These are phyloP conservation scores for Leptinotarsa rubiginosa DNA, from an alignment of 2,888 invertebrate genomes.

Conservation along the genomic window DNA sequence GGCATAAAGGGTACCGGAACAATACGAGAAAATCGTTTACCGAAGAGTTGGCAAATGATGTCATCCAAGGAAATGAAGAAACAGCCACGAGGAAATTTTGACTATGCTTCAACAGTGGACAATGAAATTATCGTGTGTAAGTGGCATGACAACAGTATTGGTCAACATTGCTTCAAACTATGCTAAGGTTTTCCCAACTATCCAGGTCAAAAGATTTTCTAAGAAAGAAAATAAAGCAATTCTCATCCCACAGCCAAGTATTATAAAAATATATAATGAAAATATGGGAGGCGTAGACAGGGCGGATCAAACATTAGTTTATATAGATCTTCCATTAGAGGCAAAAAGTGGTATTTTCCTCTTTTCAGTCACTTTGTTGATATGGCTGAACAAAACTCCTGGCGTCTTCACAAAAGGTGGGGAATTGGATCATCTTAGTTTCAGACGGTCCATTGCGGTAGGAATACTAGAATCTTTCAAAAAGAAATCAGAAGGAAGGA, in stretches of 20 bases:
- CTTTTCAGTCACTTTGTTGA: slow-evolving; percentile 47
- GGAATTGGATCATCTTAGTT: slow-evolving; percentile 49
- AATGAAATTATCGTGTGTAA: too few relatives aligned
- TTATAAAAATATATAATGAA: slow-evolving; percentile 39
- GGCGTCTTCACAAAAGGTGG: slow-evolving; percentile 49
- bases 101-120: too few relatives aligned
- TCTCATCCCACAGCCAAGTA: slow-evolving; percentile 30
- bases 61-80: too few relatives aligned
- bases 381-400: slow-evolving; percentile 50
- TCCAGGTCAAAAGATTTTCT: slow-evolving; percentile 35
- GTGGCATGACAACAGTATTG: slow-evolving; percentile 18
- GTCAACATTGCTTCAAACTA: slow-evolving; percentile 36
- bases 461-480: slow-evolving; percentile 35
- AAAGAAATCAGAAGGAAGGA: slow-evolving; percentile 28
- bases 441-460: slow-evolving; percentile 42
- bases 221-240: slow-evolving; percentile 37
- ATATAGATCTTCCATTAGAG: slow-evolving; percentile 48
- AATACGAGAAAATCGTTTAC: too few relatives aligned
- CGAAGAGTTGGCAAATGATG: too few relatives aligned
- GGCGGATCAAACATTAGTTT: slow-evolving; percentile 41
- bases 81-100: too few relatives aligned
- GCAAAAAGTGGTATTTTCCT: slow-evolving; percentile 54
- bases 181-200: slow-evolving; percentile 28
- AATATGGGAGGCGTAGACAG: slow-evolving; percentile 49
- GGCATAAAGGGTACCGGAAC: too few relatives aligned